phyloP scores from a whole-genome alignment of 2,888 invertebrate genomes.

The Pharmacophagus antenor region DNA sequence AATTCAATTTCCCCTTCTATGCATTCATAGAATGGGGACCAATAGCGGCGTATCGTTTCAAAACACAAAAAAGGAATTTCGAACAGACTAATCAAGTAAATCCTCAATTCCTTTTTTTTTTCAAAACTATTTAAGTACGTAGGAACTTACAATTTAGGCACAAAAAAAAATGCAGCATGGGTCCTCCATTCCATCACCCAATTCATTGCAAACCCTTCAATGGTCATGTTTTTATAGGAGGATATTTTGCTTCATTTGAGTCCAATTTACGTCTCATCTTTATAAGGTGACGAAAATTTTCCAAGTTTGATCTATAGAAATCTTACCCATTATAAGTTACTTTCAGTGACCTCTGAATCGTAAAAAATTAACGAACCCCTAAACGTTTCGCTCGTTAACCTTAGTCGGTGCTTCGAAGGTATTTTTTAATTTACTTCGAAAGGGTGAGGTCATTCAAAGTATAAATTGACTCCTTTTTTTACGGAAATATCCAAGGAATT shows the following conservation, averaged over 20 bases:
- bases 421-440: constrained; percentile 27
- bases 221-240: too few relatives aligned
- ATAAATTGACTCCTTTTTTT: constrained; percentile 11
- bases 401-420: constrained; percentile 5
- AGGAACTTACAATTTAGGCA: not conserved
- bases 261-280: not conserved
- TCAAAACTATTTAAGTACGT: not conserved
- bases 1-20: constrained; percentile 24
- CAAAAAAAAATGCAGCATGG: too few relatives aligned
- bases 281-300: not conserved
- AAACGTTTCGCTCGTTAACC: constrained; percentile 3
- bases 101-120: not conserved
- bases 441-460: constrained; percentile 16
- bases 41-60: not conserved
- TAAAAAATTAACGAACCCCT: constrained; percentile 6
- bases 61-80: constrained; percentile 5
- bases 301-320: not conserved
- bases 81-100: not conserved
- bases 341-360: not conserved
- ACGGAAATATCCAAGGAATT: not conserved
- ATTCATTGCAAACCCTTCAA: too few relatives aligned
- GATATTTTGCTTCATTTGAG: not conserved
- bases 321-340: constrained; percentile 1
- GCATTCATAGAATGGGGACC: not conserved
- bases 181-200: too few relatives aligned